Conservation (phyloP, 2,888 invertebrate species). For the Euplexia lucipara region DNA sequence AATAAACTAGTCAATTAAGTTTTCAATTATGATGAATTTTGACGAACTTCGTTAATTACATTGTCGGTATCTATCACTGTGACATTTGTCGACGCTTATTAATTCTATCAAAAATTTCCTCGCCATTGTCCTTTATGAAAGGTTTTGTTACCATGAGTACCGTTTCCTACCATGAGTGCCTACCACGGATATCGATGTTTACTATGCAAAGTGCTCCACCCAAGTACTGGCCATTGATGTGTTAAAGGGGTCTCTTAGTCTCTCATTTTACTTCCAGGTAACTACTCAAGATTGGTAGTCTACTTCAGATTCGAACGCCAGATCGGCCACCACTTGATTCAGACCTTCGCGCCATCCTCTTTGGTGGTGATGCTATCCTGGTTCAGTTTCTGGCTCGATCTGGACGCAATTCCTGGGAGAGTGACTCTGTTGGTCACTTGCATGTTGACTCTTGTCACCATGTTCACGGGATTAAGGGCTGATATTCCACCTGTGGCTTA, state of each 20-base stretch:
- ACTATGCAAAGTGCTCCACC: too few relatives aligned
- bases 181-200: too few relatives aligned
- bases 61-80: too few relatives aligned
- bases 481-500: conserved; percentile 97
- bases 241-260: neutral
- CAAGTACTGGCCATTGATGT: too few relatives aligned
- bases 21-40: too few relatives aligned
- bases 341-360: conserved; percentile 96
- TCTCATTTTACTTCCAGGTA: conserved; percentile 86
- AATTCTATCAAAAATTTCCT: too few relatives aligned
- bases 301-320: conserved; percentile 96
- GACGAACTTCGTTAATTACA: too few relatives aligned
- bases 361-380: conserved; percentile 96
- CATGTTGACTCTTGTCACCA: conserved; percentile 96
- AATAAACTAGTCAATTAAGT: too few relatives aligned
- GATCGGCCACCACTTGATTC: conserved; percentile 96
- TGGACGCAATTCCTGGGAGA: conserved; percentile 96
- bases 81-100: too few relatives aligned
- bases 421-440: conserved; percentile 96
- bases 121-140: too few relatives aligned
- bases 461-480: conserved; percentile 95
- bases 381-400: conserved; percentile 96
- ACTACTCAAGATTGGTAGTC: conserved; percentile 94
- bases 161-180: too few relatives aligned
- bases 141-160: too few relatives aligned